Percentiles rank a stretch among this genome's conserved stretches.
Conservation (phyloP, 2,113 vertebrate genomes). For the Gymnocephalus cernua region DNA sequence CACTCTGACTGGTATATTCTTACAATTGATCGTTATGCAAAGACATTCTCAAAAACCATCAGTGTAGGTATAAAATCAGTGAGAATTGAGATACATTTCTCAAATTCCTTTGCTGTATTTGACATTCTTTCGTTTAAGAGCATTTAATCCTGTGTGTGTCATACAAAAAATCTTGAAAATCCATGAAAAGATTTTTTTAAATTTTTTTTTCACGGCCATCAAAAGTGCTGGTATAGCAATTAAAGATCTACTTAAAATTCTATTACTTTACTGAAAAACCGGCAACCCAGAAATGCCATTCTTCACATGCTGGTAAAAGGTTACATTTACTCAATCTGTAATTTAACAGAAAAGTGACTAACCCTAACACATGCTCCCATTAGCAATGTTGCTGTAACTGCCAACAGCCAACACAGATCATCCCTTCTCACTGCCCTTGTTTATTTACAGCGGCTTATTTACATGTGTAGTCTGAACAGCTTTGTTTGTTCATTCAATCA, state of each 20-base stretch:
- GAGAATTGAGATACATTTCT: slow-evolving; percentile 50
- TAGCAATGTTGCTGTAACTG: background rate
- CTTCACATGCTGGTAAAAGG: slow-evolving; percentile 67
- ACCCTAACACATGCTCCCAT: slow-evolving; percentile 24
- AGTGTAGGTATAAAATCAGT: slow-evolving; percentile 60
- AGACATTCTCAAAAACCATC: slow-evolving; percentile 72
- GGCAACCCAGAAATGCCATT: slow-evolving; percentile 23
- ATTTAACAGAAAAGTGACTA: slow-evolving; percentile 33
- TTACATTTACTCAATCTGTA: slow-evolving; percentile 25
- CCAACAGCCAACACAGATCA: background rate
- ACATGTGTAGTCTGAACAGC: slow-evolving; percentile 12
- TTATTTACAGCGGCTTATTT: slow-evolving; percentile 53
- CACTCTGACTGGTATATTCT: slow-evolving; percentile 62
- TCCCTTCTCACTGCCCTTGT: slow-evolving; percentile 11
- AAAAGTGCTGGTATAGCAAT: slow-evolving; percentile 77
- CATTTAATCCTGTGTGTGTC: slow-evolving; percentile 61
- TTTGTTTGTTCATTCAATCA: slow-evolving; percentile 29
- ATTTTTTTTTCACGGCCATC: slow-evolving; percentile 43
- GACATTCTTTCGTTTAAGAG: slow-evolving; percentile 72
- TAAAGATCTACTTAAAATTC: slow-evolving; percentile 36
- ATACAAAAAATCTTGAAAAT: slow-evolving; percentile 63
- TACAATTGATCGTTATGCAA: slow-evolving; percentile 50
- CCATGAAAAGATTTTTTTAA: slow-evolving; percentile 43
- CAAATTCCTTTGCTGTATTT: slow-evolving; percentile 48
- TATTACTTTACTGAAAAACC: slow-evolving; percentile 38